Evolutionary conservation across 1,140 invertebrate genomes (phyloP).

Genomic region (Bombus picipes): DNA sequence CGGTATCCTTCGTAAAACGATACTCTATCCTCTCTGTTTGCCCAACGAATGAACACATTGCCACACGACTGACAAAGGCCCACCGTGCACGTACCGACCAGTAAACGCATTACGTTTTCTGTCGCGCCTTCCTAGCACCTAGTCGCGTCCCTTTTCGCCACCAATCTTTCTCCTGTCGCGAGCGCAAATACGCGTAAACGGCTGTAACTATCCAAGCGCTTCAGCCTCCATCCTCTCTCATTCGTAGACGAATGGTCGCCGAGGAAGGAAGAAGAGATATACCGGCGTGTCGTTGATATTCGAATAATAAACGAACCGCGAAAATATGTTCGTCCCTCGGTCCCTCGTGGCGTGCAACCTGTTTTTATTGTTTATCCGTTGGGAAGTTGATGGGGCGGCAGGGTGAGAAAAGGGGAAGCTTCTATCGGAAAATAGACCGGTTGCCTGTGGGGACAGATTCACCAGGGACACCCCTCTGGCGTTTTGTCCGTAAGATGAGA

Average conservation of each 20-base stretch:
- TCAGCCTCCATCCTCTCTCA: slow-evolving; percentile 6
- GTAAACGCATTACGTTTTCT: slow-evolving; percentile 50
- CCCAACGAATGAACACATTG: slow-evolving; percentile 63
- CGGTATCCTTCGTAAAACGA: slow-evolving; percentile 57
- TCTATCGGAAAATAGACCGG: slow-evolving; percentile 64
- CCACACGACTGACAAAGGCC: slow-evolving; percentile 58
- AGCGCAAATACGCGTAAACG: slow-evolving; percentile 30
- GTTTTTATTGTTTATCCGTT: slow-evolving; percentile 73
- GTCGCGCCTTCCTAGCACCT: slow-evolving; percentile 40
- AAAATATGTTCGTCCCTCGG: slow-evolving; percentile 71
- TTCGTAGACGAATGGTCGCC: not conserved
- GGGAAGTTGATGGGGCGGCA: slow-evolving; percentile 48
- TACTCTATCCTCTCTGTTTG: slow-evolving; percentile 45
- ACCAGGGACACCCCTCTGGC: not conserved
- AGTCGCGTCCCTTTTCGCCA: slow-evolving; percentile 22
- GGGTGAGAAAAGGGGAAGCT: slow-evolving; percentile 38
- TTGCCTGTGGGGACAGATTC: slow-evolving; percentile 66
- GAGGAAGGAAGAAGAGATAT: not conserved
- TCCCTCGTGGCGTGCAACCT: slow-evolving; percentile 68
- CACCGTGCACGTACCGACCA: slow-evolving; percentile 21
- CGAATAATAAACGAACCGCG: slow-evolving; percentile 80
- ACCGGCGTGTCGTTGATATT: slow-evolving; percentile 51
- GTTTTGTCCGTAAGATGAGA: slow-evolving; percentile 34
- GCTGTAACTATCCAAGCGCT: slow-evolving; percentile 22
- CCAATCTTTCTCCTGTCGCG: slow-evolving; percentile 18